phyloP scores from a whole-genome alignment of 2,113 vertebrate species.

The Ochotona curzoniae region DNA sequence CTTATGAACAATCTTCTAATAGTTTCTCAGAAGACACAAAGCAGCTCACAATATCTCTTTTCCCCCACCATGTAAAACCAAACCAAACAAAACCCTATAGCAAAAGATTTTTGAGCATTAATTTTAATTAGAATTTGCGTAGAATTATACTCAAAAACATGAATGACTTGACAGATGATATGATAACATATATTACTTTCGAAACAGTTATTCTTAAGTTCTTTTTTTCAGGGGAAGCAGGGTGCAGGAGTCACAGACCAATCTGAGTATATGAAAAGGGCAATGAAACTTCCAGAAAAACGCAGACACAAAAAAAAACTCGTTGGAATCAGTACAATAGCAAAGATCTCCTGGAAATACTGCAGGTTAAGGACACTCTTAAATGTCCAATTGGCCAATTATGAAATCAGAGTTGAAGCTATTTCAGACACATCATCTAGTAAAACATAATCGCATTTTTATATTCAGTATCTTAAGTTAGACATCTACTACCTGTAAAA shows the following conservation, averaged over 20 bases:
- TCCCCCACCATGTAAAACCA: neutral
- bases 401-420: neutral
- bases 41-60: neutral
- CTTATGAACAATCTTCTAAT: neutral
- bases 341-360: conserved; percentile 8
- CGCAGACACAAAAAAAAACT: neutral
- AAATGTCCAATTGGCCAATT: neutral
- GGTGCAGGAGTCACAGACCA: neutral
- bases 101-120: neutral
- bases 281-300: neutral
- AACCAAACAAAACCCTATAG: neutral
- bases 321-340: neutral
- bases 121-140: conserved; percentile 8
- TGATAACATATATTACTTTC: neutral
- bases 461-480: neutral
- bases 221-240: neutral
- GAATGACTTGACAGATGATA: neutral
- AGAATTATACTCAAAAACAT: conserved; percentile 9
- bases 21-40: neutral
- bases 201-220: neutral
- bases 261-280: neutral
- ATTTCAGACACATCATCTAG: conserved; percentile 1
- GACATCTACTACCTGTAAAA: neutral
- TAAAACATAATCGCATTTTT: neutral
- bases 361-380: neutral